Evolutionary conservation across 2,888 invertebrate genomes (phyloP).

Genomic region (Hyalella azteca): DNA sequence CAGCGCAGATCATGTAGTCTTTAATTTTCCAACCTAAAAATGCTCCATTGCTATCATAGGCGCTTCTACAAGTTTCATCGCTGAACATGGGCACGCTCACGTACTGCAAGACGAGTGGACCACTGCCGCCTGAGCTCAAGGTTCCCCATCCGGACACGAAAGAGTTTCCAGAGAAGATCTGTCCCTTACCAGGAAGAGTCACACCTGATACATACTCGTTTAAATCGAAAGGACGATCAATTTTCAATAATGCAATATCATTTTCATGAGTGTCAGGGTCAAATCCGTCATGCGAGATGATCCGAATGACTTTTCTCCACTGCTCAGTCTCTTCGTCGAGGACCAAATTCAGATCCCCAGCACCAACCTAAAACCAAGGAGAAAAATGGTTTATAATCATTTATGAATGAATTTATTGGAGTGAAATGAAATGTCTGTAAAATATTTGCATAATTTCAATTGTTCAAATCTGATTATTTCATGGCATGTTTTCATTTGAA

Average conservation of each 20-base stretch:
- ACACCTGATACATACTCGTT: slow-evolving; percentile 46
- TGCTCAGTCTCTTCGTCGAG: slow-evolving; percentile 60
- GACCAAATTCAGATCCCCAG: slow-evolving; percentile 62
- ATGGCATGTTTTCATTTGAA: too few relatives aligned
- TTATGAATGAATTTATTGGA: too few relatives aligned
- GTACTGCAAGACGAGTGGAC: slow-evolving; percentile 41
- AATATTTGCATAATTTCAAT: too few relatives aligned
- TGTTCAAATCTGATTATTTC: too few relatives aligned
- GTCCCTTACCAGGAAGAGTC: slow-evolving; percentile 30
- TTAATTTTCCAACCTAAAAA: slow-evolving; percentile 18
- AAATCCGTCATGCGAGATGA: slow-evolving; percentile 74
- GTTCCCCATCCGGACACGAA: slow-evolving; percentile 54
- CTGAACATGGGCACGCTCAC: slow-evolving; percentile 52
- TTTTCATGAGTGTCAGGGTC: slow-evolving; percentile 70
- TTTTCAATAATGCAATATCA: slow-evolving; percentile 79
- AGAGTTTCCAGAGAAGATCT: slow-evolving; percentile 44
- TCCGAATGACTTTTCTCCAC: slow-evolving; percentile 62
- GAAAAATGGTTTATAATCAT: too few relatives aligned
- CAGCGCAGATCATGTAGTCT: slow-evolving; percentile 55
- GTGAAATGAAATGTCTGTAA: too few relatives aligned
- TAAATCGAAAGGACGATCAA: slow-evolving; percentile 63
- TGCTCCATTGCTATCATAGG: too few relatives aligned
- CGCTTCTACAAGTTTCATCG: slow-evolving; percentile 41
- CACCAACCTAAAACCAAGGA: slow-evolving; percentile 61
- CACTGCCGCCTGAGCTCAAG: slow-evolving; percentile 38